Evolutionary conservation across 2,888 invertebrate genomes (phyloP), one percentile per base, ranked within the genome.

Genomic region (Ichneumoninae sp.): DNA sequence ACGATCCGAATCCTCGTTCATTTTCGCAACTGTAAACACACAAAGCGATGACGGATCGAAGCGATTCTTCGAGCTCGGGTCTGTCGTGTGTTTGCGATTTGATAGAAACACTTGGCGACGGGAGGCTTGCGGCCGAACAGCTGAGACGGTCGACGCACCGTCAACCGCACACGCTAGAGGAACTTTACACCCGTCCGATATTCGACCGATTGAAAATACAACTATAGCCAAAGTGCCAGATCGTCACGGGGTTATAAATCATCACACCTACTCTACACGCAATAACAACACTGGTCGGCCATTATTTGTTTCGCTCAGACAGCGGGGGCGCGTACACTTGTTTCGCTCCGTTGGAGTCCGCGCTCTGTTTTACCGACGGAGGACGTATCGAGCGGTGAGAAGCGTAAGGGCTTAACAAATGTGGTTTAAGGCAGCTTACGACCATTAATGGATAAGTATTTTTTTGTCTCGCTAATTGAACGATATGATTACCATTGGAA

Each of bases 201-300:
- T 47, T 47, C 5, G 33, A 33, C 7, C 50, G 13, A 26, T 52
- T 30, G n/a, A 57, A 73, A 50, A 77, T 77, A 69, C 80, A 57
- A 80, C 50, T 44, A 63, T 75, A 44, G 71, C 19, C 50, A 16
- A 47, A 75, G 54, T 66, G 65, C 50, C 69, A 71, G 47, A 76
- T 70, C 66, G 83, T 83, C 86, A 83, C 86, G 81, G 73, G 73
- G 52, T 85, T 76, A 79, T 75, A 84, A 85, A 88, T 83, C 81
- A 85, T 87, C 86, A 87, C 86, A 88, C 70, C 81, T 80, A 87
- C 63, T 63, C 86, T 89, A 82, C 87, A 87, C 87, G 88, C 87
- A 88, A 91, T 89, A 90, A 90, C 89, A 90, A 89, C 88, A 88
- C 89, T 77, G 83, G 85, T 90, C 89, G 86, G 90, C 91, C 90